A percentile compares a stretch with the other conserved stretches of the same genome.
These are phyloP conservation scores for Harpalus rufipes DNA, from an alignment of 2,888 invertebrate species.

Conservation along the genomic window DNA sequence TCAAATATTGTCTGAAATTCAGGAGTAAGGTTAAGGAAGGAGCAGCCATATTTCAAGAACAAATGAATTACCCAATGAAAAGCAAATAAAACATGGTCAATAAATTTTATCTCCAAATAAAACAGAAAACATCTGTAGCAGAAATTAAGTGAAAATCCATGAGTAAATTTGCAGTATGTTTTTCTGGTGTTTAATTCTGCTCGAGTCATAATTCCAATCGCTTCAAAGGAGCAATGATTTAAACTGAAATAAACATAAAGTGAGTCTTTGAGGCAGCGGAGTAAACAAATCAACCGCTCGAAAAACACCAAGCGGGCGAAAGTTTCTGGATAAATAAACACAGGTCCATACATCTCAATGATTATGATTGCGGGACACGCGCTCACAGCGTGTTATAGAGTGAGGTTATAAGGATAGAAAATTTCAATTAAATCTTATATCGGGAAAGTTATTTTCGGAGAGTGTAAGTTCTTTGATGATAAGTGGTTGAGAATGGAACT, in stretches of 20 bases:
- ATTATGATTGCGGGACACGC: conserved; percentile 4
- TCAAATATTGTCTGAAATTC: too few species aligned
- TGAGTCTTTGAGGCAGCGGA: conserved; percentile 34
- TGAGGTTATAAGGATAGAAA: not conserved
- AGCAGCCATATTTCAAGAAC: not conserved
- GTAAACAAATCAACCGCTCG: conserved; percentile 54
- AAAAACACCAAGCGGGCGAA: conserved; percentile 36
- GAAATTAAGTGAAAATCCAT: conserved; percentile 38
- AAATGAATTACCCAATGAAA: not conserved
- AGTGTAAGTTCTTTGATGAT: not conserved
- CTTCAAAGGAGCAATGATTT: conserved; percentile 61
- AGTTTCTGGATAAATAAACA: conserved; percentile 57
- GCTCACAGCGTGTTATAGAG: conserved; percentile 14
- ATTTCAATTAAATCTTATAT: conserved; percentile 26
- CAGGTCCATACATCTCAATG: conserved; percentile 31
- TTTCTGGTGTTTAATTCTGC: conserved; percentile 35
- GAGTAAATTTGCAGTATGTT: conserved; percentile 2
- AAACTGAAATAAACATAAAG: conserved; percentile 61
- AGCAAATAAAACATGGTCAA: not conserved
- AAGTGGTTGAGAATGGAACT: not conserved
- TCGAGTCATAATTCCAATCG: conserved; percentile 51
- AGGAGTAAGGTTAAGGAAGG: not conserved
- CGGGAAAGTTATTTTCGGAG: conserved; percentile 12
- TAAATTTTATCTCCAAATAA: conserved; percentile 18
- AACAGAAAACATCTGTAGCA: not conserved